phyloP scores from a whole-genome alignment of 2,113 vertebrate genomes.

The Ramphastos sulfuratus region DNA sequence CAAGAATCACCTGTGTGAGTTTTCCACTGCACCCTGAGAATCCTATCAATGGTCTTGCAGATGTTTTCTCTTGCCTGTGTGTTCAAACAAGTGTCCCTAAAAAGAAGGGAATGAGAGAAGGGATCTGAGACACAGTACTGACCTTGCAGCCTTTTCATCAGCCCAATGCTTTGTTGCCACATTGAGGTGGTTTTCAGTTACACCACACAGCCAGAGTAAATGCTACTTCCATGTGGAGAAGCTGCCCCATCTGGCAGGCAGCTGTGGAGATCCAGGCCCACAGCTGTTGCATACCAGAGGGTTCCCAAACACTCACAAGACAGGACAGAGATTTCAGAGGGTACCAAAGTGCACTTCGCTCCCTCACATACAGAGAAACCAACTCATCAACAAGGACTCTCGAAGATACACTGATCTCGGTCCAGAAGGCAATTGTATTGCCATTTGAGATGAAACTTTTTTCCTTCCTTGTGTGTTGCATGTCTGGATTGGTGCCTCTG shows the following conservation, averaged over 20 bases:
- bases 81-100: neutral
- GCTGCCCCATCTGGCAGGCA: neutral
- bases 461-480: rapidly evolving
- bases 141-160: neutral
- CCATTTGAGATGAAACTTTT: neutral
- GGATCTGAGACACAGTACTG: neutral
- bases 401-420: neutral
- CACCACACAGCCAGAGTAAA: neutral
- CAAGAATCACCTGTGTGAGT: neutral
- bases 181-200: neutral
- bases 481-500: neutral
- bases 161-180: neutral
- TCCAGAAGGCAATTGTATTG: neutral
- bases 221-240: rapidly evolving
- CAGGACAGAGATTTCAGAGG: neutral
- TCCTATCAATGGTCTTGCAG: neutral
- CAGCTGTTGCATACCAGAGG: neutral
- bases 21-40: neutral
- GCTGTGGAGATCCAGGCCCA: neutral
- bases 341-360: neutral
- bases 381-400: neutral
- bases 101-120: neutral
- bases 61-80: neutral
- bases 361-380: neutral
- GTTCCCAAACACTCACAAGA: neutral